phyloP scores from a whole-genome alignment of 1,140 invertebrate species.

The Sesamia nonagrioides region DNA sequence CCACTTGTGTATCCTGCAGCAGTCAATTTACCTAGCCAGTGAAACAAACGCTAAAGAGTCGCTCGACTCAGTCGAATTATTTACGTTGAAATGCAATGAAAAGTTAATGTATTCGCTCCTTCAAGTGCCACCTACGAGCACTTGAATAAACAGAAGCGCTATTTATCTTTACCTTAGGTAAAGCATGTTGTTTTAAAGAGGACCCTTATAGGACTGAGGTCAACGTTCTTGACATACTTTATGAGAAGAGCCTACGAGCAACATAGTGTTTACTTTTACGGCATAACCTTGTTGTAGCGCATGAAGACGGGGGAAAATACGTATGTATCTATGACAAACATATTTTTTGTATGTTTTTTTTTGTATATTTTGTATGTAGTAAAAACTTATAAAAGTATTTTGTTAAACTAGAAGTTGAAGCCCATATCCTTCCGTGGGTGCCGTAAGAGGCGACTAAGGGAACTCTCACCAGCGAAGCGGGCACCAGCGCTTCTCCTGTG shows the following conservation, averaged over 20 bases:
- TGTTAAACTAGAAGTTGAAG: no score
- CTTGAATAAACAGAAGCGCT: conserved; percentile 72
- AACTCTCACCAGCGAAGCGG: no score
- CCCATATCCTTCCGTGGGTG: no score
- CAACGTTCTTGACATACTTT: conserved; percentile 70
- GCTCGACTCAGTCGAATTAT: conserved; percentile 39
- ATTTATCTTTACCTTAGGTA: conserved; percentile 73
- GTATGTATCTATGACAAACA: no score
- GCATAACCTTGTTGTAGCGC: background rate
- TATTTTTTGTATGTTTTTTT: no score
- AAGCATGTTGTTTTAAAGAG: conserved; percentile 71
- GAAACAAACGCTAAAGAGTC: conserved; percentile 33
- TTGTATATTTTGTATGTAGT: no score
- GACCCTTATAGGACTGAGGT: conserved; percentile 65
- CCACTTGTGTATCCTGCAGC: conserved; percentile 32
- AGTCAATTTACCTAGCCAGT: conserved; percentile 33
- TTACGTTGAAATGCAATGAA: conserved; percentile 53
- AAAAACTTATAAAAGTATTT: no score
- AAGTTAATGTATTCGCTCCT: conserved; percentile 60
- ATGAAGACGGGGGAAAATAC: conserved; percentile 1
- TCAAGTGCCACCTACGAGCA: conserved; percentile 71
- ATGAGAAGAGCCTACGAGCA: conserved; percentile 41
- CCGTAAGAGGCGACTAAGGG: no score
- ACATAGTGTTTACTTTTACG: conserved; percentile 30
- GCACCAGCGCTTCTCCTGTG: no score